Conservation (phyloP, 2,113 vertebrate species). For the Urocitellus parryii region DNA sequence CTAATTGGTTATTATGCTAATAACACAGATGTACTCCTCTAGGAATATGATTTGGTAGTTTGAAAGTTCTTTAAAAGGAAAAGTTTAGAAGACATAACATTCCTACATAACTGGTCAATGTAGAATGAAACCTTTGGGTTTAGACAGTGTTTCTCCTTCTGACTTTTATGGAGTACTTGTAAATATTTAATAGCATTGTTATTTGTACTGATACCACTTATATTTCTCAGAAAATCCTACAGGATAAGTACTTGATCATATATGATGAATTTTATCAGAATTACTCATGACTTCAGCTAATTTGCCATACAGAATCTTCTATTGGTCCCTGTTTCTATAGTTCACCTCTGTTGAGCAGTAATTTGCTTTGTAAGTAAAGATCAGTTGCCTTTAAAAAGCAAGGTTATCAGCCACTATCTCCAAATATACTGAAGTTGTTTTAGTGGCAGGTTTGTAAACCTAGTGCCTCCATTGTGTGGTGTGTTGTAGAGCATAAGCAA, state of each 20-base stretch:
- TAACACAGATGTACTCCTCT: not conserved
- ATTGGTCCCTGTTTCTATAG: not conserved
- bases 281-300: not conserved
- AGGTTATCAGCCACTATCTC: not conserved
- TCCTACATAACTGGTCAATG: not conserved
- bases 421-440: not conserved
- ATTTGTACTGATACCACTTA: not conserved
- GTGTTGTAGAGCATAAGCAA: not conserved
- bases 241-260: not conserved
- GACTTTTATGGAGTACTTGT: not conserved
- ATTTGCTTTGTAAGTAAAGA: not conserved
- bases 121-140: not conserved
- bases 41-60: not conserved
- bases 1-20: not conserved
- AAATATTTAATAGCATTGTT: not conserved
- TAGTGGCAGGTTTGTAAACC: not conserved
- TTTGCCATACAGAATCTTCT: not conserved
- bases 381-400: not conserved
- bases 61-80: conserved; percentile 23
- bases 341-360: not conserved
- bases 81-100: not conserved
- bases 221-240: not conserved
- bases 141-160: not conserved
- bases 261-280: conserved; percentile 11
- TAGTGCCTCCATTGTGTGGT: not conserved